Conservation (phyloP, 2,113 vertebrate genomes). For the Erythrolamprus reginae region DNA sequence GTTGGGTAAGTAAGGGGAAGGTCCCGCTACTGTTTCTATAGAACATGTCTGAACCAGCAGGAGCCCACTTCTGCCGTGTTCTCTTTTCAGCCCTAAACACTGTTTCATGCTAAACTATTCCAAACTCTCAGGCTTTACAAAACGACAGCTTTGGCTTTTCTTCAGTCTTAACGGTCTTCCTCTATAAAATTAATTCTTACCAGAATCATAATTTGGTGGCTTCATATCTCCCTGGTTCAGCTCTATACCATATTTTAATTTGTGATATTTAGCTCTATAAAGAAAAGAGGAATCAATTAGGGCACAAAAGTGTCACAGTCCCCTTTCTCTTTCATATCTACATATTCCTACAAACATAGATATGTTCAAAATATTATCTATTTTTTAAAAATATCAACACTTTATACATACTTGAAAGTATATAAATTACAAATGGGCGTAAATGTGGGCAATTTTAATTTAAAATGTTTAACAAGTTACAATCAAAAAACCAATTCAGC, state of each 20-base stretch:
- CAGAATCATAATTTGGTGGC: constrained; percentile 95
- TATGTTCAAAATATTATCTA: not conserved
- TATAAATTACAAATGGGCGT: not conserved
- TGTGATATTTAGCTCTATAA: constrained; percentile 95
- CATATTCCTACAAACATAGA: not conserved
- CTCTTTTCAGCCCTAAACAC: not conserved
- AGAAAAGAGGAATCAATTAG: constrained; percentile 50
- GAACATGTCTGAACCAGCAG: no score
- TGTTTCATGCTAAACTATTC: not conserved
- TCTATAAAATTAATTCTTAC: constrained; percentile 69
- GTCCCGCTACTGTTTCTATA: no score
- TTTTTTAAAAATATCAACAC: not conserved
- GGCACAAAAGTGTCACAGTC: constrained; percentile 26
- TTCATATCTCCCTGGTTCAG: constrained; percentile 98
- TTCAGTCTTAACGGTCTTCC: not conserved
- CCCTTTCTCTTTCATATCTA: not conserved
- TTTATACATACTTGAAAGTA: not conserved
- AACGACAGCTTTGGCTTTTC: not conserved
- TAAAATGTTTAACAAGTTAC: constrained; percentile 38
- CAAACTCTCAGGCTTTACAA: not conserved
- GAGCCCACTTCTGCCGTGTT: not conserved
- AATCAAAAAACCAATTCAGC: constrained; percentile 58
- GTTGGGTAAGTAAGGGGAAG: no score
- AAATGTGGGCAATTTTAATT: constrained; percentile 26
- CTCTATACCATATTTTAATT: constrained; percentile 97